A percentile compares a stretch with the other conserved stretches of the same genome.
phyloP scores from a whole-genome alignment of 2,888 invertebrate species.

The Aromia moschata region DNA sequence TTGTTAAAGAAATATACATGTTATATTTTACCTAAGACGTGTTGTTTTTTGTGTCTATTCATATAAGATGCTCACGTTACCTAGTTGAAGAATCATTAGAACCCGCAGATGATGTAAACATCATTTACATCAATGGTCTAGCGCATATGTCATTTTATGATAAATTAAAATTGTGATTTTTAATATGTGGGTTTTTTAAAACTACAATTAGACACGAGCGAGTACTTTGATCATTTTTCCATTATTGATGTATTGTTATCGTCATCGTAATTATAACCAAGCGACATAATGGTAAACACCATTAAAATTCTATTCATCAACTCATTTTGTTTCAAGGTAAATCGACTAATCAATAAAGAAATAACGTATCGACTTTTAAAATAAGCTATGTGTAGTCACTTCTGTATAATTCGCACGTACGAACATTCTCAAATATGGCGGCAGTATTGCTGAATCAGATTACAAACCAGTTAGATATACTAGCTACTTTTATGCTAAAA shows the following conservation, averaged over 20 bases:
- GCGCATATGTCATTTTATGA: too few species aligned
- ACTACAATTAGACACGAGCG: background rate
- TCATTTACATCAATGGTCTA: too few species aligned
- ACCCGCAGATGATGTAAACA: too few species aligned
- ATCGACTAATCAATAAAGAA: conserved; percentile 16
- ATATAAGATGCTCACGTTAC: too few species aligned
- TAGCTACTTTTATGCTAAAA: too few species aligned
- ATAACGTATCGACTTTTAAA: background rate
- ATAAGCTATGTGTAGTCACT: background rate
- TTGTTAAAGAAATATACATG: too few species aligned
- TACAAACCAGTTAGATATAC: too few species aligned
- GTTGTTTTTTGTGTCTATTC: too few species aligned
- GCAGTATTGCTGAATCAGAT: background rate
- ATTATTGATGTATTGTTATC: conserved; percentile 9
- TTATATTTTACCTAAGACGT: too few species aligned
- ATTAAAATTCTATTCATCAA: conserved; percentile 21
- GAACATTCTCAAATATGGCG: background rate
- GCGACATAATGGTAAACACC: conserved; percentile 2
- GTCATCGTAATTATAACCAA: conserved; percentile 1
- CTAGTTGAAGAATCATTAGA: too few species aligned
- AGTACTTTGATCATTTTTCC: background rate
- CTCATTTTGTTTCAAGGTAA: conserved; percentile 25
- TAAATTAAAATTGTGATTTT: background rate
- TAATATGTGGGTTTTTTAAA: background rate
- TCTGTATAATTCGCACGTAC: background rate